A percentile compares a stretch with the other conserved stretches of the same genome.
Evolutionary conservation across 2,888 invertebrate species (phyloP).

Genomic region (Xestia rhomboidea): DNA sequence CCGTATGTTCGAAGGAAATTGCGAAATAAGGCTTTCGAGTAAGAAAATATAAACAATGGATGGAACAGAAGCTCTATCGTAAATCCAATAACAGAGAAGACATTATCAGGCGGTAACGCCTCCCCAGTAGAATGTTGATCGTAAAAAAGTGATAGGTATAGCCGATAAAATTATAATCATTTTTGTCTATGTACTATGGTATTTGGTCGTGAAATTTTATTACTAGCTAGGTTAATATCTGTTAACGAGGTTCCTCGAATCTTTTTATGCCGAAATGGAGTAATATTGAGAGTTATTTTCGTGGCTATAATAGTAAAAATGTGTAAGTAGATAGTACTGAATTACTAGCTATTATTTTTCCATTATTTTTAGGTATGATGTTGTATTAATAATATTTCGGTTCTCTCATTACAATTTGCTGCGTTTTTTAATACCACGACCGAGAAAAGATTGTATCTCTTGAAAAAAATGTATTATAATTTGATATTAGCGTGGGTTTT

Average conservation of each 20-base stretch:
- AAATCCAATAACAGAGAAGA: constrained; percentile 69
- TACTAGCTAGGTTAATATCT: constrained; percentile 58
- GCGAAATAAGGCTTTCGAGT: constrained; percentile 69
- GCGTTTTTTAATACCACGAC: background rate
- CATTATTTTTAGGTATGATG: no score
- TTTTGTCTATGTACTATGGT: constrained; percentile 58
- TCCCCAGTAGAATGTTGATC: constrained; percentile 54
- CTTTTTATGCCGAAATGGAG: constrained; percentile 53
- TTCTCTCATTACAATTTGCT: background rate
- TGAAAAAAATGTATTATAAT: constrained; percentile 23
- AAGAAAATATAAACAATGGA: constrained; percentile 72
- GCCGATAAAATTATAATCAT: constrained; percentile 61
- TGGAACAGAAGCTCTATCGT: constrained; percentile 59
- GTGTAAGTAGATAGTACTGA: constrained; percentile 12
- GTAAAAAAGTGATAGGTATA: constrained; percentile 61
- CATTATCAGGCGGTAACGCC: constrained; percentile 62
- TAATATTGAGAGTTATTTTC: constrained; percentile 54
- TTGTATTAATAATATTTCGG: no score
- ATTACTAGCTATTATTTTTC: constrained; percentile 34
- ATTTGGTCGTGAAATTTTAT: constrained; percentile 61
- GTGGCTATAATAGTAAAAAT: constrained; percentile 42
- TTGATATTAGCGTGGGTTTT: constrained; percentile 40
- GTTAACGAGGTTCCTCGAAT: constrained; percentile 60
- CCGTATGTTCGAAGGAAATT: constrained; percentile 60
- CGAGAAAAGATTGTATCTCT: background rate